These are phyloP conservation scores for Aradophagus sp. DNA, from an alignment of 1,140 invertebrate species.

Conservation along the genomic window DNA sequence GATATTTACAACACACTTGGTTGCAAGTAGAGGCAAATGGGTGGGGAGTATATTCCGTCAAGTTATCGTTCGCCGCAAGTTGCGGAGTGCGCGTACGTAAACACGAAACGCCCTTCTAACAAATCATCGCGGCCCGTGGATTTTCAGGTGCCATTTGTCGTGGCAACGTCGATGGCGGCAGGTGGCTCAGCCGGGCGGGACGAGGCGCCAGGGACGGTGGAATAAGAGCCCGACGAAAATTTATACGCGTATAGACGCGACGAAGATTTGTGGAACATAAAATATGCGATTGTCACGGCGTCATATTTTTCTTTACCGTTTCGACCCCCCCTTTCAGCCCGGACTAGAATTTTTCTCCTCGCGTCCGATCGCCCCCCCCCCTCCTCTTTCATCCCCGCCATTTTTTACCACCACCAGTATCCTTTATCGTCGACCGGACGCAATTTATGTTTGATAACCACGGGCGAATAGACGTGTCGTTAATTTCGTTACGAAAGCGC, in stretches of 20 bases:
- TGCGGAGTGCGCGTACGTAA: slow-evolving; percentile 48
- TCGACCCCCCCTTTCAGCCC: slow-evolving; percentile 3
- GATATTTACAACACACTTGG: slow-evolving; percentile 40
- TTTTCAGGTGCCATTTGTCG: slow-evolving; percentile 54
- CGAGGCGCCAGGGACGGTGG: neutral
- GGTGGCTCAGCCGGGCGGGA: no score
- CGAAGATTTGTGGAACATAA: slow-evolving; percentile 49
- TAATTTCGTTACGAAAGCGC: slow-evolving; percentile 53
- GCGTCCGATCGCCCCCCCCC: neutral
- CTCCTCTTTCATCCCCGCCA: neutral
- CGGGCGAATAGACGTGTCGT: slow-evolving; percentile 39
- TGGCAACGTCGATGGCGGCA: slow-evolving; percentile 25
- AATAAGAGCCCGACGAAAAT: no score
- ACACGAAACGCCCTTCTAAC: slow-evolving; percentile 40
- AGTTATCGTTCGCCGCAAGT: slow-evolving; percentile 43
- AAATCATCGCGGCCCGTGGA: slow-evolving; percentile 43
- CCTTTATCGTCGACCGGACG: slow-evolving; percentile 26
- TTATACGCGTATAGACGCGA: slow-evolving; percentile 37
- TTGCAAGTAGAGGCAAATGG: slow-evolving; percentile 6
- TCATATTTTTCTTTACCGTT: slow-evolving; percentile 31
- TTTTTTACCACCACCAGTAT: slow-evolving; percentile 11
- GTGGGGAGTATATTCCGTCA: neutral
- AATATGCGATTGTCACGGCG: slow-evolving; percentile 48
- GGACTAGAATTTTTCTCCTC: slow-evolving; percentile 22
- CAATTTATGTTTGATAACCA: slow-evolving; percentile 47